Base-by-base conservation (phyloP, 2,797 vertebrate species). In the Helarctos malayanus region DNA sequence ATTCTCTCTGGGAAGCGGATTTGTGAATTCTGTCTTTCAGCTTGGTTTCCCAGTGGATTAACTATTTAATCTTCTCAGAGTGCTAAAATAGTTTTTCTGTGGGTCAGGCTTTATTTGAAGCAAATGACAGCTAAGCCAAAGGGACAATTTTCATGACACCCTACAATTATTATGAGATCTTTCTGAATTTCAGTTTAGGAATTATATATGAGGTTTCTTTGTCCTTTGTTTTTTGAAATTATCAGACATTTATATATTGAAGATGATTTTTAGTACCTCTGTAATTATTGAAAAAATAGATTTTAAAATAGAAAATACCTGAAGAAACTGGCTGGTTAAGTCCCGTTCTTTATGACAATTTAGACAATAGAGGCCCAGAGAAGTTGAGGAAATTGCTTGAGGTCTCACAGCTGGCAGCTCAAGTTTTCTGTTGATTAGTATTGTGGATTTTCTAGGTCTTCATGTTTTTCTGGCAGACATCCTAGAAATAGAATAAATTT, bases 11-110 rank as follows among this genome's bases (percentile, higher is more conserved):
- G 54, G 54, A 86, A 69, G 49, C 2, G 5, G 65, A 88, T 87
- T 93, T 97, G 59, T 90, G 76, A 93, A 92, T 97, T 95, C 38
- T 85, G 13, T 69, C 69, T 95, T 89, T 91, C 65, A 90, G 56
- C n/a, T 41, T 52, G 83, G 47, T 88, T 95, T 92, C 38, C 69
- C 49, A 57, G n/a, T 78, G 92, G 95, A 94, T 96, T 97, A 97
- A 95, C 87, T 92, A 76, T 91, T 84, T 95, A 97, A 96, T 97
- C 96, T 95, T 95, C 96, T 97, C 78, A 87, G 82, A 61, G 91
- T 89, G 80, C 86, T 97, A 86, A 96, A 97, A 89, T 91, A 96
- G 95, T 95, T 96, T 91, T 95, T 69, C 47, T 23, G 0, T 88
- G 68, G 76, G 61, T 92, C 14, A 84, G 41, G 81, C 87, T 90